Conservation (phyloP, 2,113 vertebrate genomes). For the Callipepla californica region DNA sequence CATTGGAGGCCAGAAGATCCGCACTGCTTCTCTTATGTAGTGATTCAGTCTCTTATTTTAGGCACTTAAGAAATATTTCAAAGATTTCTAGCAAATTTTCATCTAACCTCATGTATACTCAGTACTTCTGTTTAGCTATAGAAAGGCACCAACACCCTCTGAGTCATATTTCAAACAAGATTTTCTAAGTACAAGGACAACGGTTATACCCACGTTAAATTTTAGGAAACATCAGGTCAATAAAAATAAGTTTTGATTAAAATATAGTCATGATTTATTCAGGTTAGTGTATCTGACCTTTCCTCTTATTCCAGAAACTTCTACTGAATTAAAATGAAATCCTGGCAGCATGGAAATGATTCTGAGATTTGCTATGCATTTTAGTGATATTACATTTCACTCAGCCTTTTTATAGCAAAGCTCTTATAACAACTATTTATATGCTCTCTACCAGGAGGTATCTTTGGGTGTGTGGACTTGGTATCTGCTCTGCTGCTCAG, state of each 20-base stretch:
- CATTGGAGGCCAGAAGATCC: not conserved
- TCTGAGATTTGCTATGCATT: slow-evolving; percentile 16
- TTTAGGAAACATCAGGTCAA: not conserved
- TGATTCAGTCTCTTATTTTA: not conserved
- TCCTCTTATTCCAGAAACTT: slow-evolving; percentile 28
- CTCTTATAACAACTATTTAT: not conserved
- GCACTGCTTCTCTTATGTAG: not conserved
- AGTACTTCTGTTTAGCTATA: not conserved
- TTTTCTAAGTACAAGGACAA: not conserved
- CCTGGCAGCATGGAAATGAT: slow-evolving; percentile 19
- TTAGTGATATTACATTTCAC: slow-evolving; percentile 47
- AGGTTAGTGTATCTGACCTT: slow-evolving; percentile 44
- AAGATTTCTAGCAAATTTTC: not conserved
- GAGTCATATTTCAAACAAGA: not conserved
- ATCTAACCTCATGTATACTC: not conserved
- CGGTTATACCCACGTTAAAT: not conserved
- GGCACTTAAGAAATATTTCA: not conserved
- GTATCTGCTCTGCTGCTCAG: not conserved
- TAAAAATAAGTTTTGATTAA: slow-evolving; percentile 15
- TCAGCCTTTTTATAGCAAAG: slow-evolving; percentile 22
- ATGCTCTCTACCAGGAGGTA: slow-evolving; percentile 3
- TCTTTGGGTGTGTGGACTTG: not conserved
- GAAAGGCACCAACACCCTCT: not conserved
- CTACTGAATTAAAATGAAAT: slow-evolving; percentile 42
- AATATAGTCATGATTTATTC: not conserved